These are phyloP conservation scores for Zoanthus solanderi DNA, from an alignment of 92 coral and sea anemone species.

Conservation along the genomic window DNA sequence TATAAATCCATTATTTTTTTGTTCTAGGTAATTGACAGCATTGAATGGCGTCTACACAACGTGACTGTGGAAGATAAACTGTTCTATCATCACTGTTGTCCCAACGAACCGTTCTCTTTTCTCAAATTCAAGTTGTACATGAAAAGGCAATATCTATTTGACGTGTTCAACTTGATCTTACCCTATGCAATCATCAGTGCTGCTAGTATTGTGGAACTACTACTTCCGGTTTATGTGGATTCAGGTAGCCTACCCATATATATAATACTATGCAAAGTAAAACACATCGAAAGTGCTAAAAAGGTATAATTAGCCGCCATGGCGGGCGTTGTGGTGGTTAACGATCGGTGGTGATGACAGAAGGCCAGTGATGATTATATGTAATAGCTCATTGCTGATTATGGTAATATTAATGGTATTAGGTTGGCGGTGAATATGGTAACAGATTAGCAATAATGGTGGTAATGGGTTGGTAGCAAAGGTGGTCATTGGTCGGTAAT, in stretches of 20 bases:
- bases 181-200: constrained; percentile 45
- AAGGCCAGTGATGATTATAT: no score
- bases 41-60: constrained; percentile 41
- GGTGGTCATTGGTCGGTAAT: no score
- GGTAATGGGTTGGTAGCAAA: no score
- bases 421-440: no score
- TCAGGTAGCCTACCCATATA: background rate
- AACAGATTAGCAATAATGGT: no score
- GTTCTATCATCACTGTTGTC: constrained; percentile 34
- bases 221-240: constrained; percentile 43
- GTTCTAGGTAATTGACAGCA: constrained; percentile 34
- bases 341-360: no score
- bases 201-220: constrained; percentile 33
- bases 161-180: constrained; percentile 39
- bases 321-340: no score
- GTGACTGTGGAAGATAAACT: constrained; percentile 24
- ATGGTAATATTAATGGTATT: no score
- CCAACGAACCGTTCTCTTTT: constrained; percentile 28
- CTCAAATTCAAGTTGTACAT: constrained; percentile 24
- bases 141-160: constrained; percentile 49
- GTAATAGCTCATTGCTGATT: no score
- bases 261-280: background rate
- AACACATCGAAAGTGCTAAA: background rate
- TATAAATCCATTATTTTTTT: background rate
- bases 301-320: no score